phyloP scores from a whole-genome alignment of 2,888 invertebrate genomes.

The Xanthorhoe spadicearia region DNA sequence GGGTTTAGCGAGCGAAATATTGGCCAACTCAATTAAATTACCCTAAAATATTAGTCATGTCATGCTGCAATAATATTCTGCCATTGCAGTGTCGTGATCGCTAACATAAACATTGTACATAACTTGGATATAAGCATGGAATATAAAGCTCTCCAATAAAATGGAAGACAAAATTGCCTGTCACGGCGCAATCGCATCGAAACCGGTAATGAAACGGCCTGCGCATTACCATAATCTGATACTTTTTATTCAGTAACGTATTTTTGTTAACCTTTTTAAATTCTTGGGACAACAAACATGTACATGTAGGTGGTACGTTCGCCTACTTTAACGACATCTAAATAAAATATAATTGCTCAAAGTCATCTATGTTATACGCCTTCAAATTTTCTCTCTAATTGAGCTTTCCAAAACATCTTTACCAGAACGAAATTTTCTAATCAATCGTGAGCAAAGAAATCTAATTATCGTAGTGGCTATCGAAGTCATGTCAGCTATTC shows the following conservation, averaged over 20 bases:
- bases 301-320: conserved; percentile 4
- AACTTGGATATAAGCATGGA: conserved; percentile 50
- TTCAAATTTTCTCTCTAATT: too few species aligned
- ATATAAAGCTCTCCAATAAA: conserved; percentile 65
- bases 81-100: conserved; percentile 35
- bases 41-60: conserved; percentile 36
- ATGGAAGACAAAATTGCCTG: conserved; percentile 59
- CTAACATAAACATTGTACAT: conserved; percentile 42
- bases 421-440: background rate
- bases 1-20: conserved; percentile 32
- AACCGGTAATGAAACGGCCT: conserved; percentile 62
- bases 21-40: conserved; percentile 38
- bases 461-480: conserved; percentile 30
- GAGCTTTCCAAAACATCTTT: background rate
- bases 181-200: conserved; percentile 47
- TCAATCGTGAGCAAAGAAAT: conserved; percentile 15
- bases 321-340: background rate
- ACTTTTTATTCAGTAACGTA: conserved; percentile 44
- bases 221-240: conserved; percentile 47
- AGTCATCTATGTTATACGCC: background rate
- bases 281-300: conserved; percentile 32
- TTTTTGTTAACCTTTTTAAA: conserved; percentile 37
- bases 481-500: conserved; percentile 32
- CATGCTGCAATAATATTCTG: conserved; percentile 33
- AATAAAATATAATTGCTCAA: background rate